Evolutionary conservation across 1,140 invertebrate genomes (phyloP).

Genomic region (Coboldia fuscipes): DNA sequence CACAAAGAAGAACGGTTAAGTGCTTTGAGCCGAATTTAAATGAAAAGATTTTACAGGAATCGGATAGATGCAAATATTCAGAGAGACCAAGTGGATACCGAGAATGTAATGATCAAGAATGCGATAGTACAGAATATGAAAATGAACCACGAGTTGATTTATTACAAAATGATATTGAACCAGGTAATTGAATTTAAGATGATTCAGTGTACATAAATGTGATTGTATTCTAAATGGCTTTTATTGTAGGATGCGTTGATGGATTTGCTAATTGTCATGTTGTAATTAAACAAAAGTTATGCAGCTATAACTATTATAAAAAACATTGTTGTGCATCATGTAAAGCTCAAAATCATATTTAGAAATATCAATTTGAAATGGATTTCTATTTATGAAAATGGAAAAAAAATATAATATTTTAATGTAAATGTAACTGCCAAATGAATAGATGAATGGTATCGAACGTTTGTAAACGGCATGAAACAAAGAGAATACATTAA

Average conservation of each 20-base stretch:
- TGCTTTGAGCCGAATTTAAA: conserved; percentile 30
- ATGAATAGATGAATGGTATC: too few relatives aligned
- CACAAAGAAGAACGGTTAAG: conserved; percentile 32
- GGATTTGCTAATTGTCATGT: conserved; percentile 48
- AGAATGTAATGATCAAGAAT: conserved; percentile 36
- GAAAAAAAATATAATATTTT: too few relatives aligned
- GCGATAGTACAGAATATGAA: conserved; percentile 14
- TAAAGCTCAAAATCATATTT: too few relatives aligned
- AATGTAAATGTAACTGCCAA: too few relatives aligned
- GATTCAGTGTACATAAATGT: background rate
- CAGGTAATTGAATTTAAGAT: background rate
- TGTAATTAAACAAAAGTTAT: conserved; percentile 55
- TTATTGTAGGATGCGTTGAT: conserved; percentile 35
- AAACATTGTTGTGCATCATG: conserved; percentile 57
- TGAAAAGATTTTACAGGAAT: conserved; percentile 15
- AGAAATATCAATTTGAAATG: too few relatives aligned
- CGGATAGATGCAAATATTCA: conserved; percentile 27
- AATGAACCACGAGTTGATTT: conserved; percentile 12
- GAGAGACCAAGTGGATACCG: conserved; percentile 28
- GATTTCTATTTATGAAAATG: too few relatives aligned
- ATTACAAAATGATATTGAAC: conserved; percentile 11
- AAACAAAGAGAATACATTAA: too few relatives aligned
- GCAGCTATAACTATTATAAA: conserved; percentile 58
- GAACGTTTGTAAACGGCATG: too few relatives aligned
- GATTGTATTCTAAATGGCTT: background rate